Base-by-base conservation (phyloP, 1,140 invertebrate genomes). In the Calliopsis andreniformis region DNA sequence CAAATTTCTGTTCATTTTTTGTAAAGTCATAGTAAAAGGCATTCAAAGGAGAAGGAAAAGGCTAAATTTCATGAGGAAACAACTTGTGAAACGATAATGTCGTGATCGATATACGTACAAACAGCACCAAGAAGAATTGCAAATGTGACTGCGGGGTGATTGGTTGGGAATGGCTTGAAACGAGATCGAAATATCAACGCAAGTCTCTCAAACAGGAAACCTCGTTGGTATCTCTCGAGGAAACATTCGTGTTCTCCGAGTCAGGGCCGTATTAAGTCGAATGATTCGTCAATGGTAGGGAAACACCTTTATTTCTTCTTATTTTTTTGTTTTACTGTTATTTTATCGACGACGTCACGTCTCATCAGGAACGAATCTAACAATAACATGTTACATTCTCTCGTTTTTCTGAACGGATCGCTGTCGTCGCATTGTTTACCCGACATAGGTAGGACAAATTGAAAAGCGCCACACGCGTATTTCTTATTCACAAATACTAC, bases 181-280 rank as follows among this genome's bases (percentile, higher is more conserved):
- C 76, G 59, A 83, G 80, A 83, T 80, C 77, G 77, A 84, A 84
- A 84, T 84, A 69, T 83, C 80, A 84, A 79, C 80, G 69, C 67
- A 59, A 79, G 66, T 43, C 70, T 61, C 58, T 78, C 67, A 68
- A 82, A 83, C 76, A 83, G 80, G 80, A 83, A 75, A 83, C 66
- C 49, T 80, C 62, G 61, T 71, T 72, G 61, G 67, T 80, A 82
- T 77, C 70, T 70, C 45, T 71, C 80, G 82, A 71, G 70, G 76
- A 76, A 82, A 82, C 51, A 35, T 68, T 61, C 30, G 56, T 64
- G 64, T 82, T 59, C 72, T 61, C 53, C 59, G 69, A 23, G 25
- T 68, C 80, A 82, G 80, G 67, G 35, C 45, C 79, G 79, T 64
- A 70, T 80, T 69, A 28, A 64, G 43, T 35, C 47, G 42, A 45